A percentile compares a stretch with the other conserved stretches of the same genome.
These are phyloP conservation scores for Drosophila colorata DNA, from an alignment of 2,888 invertebrate species.

Conservation along the genomic window DNA sequence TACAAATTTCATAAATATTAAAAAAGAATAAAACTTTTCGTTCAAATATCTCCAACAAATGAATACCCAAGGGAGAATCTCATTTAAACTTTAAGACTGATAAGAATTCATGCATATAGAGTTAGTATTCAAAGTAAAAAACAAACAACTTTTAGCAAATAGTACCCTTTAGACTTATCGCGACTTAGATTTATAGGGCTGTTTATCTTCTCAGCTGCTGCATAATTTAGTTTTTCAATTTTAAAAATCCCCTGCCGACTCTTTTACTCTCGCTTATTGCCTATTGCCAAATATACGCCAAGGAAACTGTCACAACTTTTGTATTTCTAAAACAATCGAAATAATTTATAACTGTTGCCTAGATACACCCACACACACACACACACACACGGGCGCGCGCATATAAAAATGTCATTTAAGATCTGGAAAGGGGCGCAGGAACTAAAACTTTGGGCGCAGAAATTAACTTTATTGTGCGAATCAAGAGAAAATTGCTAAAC, in stretches of 20 bases:
- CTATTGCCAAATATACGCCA: slow-evolving; percentile 21
- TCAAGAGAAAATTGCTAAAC: slow-evolving; percentile 78
- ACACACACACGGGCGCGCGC: neutral
- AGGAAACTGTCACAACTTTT: slow-evolving; percentile 34
- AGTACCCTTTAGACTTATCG: slow-evolving; percentile 3
- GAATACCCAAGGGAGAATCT: too few relatives aligned
- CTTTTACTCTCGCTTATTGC: slow-evolving; percentile 20
- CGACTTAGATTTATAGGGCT: slow-evolving; percentile 3
- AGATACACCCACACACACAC: slow-evolving; percentile 24
- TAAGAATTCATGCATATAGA: neutral
- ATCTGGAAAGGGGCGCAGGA: neutral
- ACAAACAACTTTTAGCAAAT: neutral
- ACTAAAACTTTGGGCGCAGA: slow-evolving; percentile 62
- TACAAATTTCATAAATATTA: neutral
- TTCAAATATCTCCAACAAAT: neutral
- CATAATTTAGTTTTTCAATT: slow-evolving; percentile 40
- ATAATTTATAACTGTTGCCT: slow-evolving; percentile 61
- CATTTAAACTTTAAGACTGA: neutral
- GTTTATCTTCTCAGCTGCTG: slow-evolving; percentile 16
- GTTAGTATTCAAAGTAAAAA: neutral
- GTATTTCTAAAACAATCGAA: slow-evolving; percentile 63
- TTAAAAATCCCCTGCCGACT: slow-evolving; percentile 17
- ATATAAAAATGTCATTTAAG: slow-evolving; percentile 71
- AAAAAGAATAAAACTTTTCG: neutral
- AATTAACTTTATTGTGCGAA: slow-evolving; percentile 78